phyloP scores from a whole-genome alignment of 2,797 vertebrate species.

The Chelonia mydas region DNA sequence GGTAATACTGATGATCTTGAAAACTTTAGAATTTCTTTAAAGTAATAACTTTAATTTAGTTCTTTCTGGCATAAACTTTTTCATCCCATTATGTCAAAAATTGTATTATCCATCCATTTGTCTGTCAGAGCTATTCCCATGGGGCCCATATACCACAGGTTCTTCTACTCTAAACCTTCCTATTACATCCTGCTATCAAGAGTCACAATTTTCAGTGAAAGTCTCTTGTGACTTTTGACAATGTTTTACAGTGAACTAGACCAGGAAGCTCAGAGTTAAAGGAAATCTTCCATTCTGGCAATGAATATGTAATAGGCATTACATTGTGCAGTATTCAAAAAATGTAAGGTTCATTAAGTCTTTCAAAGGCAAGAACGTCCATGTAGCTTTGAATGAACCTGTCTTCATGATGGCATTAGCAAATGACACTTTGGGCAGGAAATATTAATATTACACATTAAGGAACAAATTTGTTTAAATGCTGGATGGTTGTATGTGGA shows the following conservation, averaged over 20 bases:
- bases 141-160: conserved; percentile 80
- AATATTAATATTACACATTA: conserved; percentile 87
- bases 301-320: conserved; percentile 88
- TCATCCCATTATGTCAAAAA: conserved; percentile 87
- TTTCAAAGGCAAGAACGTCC: conserved; percentile 83
- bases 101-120: conserved; percentile 87
- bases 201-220: conserved; percentile 84
- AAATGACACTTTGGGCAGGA: conserved; percentile 82
- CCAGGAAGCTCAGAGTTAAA: conserved; percentile 86
- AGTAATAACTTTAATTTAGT: conserved; percentile 86
- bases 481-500: conserved; percentile 78
- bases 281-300: conserved; percentile 84
- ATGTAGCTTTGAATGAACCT: conserved; percentile 85
- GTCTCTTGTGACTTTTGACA: conserved; percentile 87
- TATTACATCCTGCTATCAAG: conserved; percentile 85
- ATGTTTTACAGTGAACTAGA: conserved; percentile 86
- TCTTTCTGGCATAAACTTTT: conserved; percentile 86
- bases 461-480: conserved; percentile 86
- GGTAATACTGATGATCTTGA: conserved; percentile 73
- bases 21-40: conserved; percentile 83
- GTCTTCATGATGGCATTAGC: conserved; percentile 82
- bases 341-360: conserved; percentile 89
- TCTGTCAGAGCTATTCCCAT: conserved; percentile 85
- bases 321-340: conserved; percentile 85
- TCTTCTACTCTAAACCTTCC: conserved; percentile 82